phyloP scores from a whole-genome alignment of 1,140 invertebrate species.

The Drosophila leontia region DNA sequence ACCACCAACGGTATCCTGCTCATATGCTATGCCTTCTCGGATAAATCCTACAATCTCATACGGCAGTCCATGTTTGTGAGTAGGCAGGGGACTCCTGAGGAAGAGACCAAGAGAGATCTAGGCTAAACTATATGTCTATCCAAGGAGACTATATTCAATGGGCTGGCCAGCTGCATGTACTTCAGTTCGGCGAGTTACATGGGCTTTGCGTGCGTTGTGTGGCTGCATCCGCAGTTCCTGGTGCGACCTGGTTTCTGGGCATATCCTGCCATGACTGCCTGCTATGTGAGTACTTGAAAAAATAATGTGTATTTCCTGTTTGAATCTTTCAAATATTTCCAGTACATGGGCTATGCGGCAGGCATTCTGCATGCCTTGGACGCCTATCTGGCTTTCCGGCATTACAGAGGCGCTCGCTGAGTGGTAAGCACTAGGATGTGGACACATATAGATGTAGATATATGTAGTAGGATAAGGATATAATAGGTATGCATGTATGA shows the following conservation, averaged over 20 bases:
- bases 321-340: constrained; percentile 16
- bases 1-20: constrained; percentile 90
- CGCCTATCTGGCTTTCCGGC: constrained; percentile 89
- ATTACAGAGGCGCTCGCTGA: constrained; percentile 87
- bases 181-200: constrained; percentile 91
- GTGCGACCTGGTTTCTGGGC: constrained; percentile 87
- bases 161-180: constrained; percentile 90
- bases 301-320: background rate
- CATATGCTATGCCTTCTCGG: constrained; percentile 90
- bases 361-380: constrained; percentile 90
- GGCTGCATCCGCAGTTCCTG: constrained; percentile 88
- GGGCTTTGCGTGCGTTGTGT: constrained; percentile 90
- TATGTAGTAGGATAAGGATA: background rate
- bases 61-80: constrained; percentile 92
- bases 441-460: background rate
- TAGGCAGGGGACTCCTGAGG: background rate
- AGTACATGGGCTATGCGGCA: constrained; percentile 90
- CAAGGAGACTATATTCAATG: constrained; percentile 92
- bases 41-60: constrained; percentile 90
- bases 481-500: background rate
- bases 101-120: background rate
- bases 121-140: background rate
- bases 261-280: constrained; percentile 93
- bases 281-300: constrained; percentile 89
- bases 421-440: background rate